These are phyloP conservation scores for Macrobrachium rosenbergii DNA, from an alignment of 1,140 invertebrate species.

Conservation along the genomic window DNA sequence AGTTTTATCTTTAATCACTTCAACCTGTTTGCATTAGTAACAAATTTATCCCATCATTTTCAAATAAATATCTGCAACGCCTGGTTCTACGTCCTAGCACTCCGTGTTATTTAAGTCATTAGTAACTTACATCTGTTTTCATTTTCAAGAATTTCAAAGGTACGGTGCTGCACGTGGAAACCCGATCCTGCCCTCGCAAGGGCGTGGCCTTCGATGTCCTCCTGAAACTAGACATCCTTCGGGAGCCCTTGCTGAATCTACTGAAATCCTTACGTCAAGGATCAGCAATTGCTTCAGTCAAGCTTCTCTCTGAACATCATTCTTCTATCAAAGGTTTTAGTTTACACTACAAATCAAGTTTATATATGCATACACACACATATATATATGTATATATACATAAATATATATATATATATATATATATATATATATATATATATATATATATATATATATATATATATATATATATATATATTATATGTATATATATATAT, in stretches of 20 bases:
- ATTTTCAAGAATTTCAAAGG: slow-evolving; percentile 83
- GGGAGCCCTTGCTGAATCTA: slow-evolving; percentile 83
- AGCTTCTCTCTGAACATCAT: slow-evolving; percentile 84
- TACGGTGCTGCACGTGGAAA: slow-evolving; percentile 88
- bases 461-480: slow-evolving; percentile 12
- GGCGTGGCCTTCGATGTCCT: slow-evolving; percentile 52
- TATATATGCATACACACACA: background rate
- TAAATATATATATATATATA: background rate
- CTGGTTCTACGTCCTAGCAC: too few species aligned
- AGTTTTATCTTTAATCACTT: too few species aligned
- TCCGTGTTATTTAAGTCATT: background rate
- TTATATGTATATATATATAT: background rate
- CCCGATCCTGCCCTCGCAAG: slow-evolving; percentile 73
- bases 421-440: slow-evolving; percentile 1
- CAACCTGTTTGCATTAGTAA: too few species aligned
- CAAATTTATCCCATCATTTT: too few species aligned
- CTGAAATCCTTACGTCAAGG: slow-evolving; percentile 87
- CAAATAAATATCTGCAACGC: too few species aligned
- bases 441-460: background rate
- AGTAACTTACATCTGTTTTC: slow-evolving; percentile 19
- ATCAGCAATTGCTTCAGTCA: slow-evolving; percentile 82
- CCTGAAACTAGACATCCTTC: slow-evolving; percentile 83
- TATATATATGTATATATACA: slow-evolving; percentile 12
- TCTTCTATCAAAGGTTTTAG: slow-evolving; percentile 83
- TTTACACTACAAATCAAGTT: too few species aligned